Evolutionary conservation across 2,113 vertebrate species (phyloP).

Genomic region (Gymnobelideus leadbeateri): DNA sequence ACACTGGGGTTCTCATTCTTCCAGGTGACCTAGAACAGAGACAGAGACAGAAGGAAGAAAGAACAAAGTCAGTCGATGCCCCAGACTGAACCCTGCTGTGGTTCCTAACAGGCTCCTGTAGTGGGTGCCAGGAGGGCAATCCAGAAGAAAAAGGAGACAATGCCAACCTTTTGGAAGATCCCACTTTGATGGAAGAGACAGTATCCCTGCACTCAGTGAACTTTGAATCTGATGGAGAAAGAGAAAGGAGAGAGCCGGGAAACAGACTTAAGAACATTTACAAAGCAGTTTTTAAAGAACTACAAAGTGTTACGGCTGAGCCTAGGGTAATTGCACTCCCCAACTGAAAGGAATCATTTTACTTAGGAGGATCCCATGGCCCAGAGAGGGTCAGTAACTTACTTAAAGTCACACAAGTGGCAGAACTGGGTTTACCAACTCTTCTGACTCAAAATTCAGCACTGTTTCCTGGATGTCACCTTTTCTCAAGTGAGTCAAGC

Average conservation of each 20-base stretch:
- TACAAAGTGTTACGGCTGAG: neutral
- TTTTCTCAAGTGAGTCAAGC: too few relatives aligned
- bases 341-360: neutral
- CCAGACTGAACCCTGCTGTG: neutral
- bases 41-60: constrained; percentile 23
- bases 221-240: neutral
- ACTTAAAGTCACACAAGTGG: too few relatives aligned
- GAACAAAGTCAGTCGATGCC: neutral
- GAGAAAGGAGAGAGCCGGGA: too few relatives aligned
- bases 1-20: constrained; percentile 68
- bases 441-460: too few relatives aligned
- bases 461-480: too few relatives aligned
- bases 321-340: neutral
- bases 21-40: neutral
- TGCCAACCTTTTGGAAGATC: neutral
- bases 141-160: neutral
- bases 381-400: neutral
- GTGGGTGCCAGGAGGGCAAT: neutral
- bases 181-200: neutral
- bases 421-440: too few relatives aligned
- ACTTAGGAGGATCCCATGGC: neutral
- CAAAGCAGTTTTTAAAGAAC: neutral
- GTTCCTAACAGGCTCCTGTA: neutral
- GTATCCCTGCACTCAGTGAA: neutral
- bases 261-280: neutral